phyloP scores from a whole-genome alignment of 92 coral and sea anemone species.

The Umimayanthus chanpuru region DNA sequence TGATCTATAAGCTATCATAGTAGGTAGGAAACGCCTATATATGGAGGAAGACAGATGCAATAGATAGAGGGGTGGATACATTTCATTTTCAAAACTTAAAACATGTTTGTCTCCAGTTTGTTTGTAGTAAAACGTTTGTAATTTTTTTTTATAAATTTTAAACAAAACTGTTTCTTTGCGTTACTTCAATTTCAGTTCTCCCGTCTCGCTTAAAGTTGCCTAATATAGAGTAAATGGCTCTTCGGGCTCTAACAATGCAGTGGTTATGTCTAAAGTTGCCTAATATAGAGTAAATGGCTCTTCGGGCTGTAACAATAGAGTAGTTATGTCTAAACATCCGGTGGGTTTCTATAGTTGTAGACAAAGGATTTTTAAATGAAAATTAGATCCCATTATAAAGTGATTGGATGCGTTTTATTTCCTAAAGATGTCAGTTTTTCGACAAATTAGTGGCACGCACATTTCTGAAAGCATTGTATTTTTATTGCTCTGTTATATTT shows the following conservation, averaged over 20 bases:
- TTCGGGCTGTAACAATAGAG: too few species aligned
- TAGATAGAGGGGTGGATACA: too few species aligned
- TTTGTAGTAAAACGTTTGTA: background rate
- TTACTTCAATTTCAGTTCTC: background rate
- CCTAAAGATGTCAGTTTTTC: too few species aligned
- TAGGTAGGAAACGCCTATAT: too few species aligned
- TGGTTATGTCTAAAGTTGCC: background rate
- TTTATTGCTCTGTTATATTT: background rate
- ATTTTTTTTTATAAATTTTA: too few species aligned
- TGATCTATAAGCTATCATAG: too few species aligned
- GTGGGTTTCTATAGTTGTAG: background rate
- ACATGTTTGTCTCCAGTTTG: background rate
- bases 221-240: background rate
- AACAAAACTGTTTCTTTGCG: background rate
- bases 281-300: background rate
- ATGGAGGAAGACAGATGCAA: too few species aligned
- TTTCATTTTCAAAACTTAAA: too few species aligned
- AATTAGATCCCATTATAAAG: background rate
- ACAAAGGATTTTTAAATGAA: background rate
- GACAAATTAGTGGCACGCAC: too few species aligned
- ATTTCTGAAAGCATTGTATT: background rate
- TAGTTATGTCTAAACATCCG: background rate
- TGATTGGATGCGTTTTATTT: background rate
- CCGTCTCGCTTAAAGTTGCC: background rate
- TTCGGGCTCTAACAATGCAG: too few species aligned